These are phyloP conservation scores for Patella depressa DNA, from an alignment of 2,888 invertebrate species.

Conservation along the genomic window DNA sequence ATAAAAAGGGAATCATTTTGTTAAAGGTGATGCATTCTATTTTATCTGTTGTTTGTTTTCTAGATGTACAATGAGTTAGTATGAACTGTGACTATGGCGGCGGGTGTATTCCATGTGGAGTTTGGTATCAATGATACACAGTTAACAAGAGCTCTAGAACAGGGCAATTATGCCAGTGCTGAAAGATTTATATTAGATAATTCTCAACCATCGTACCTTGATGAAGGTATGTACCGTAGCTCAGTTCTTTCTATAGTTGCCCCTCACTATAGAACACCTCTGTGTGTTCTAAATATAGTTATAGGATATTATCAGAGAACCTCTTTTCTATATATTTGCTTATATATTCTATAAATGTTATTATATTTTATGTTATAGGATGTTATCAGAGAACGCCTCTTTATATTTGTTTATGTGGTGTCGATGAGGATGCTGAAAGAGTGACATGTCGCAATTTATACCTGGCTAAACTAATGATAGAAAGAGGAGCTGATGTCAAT, in stretches of 20 bases:
- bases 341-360: background rate
- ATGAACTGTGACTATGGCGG: conserved; percentile 44
- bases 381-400: conserved; percentile 66
- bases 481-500: conserved; percentile 64
- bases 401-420: conserved; percentile 63
- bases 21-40: no score
- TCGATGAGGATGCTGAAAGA: conserved; percentile 49
- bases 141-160: conserved; percentile 59
- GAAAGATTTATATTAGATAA: conserved; percentile 57
- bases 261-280: no score
- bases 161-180: conserved; percentile 51
- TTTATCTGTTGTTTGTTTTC: no score
- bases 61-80: no score
- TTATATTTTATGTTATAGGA: conserved; percentile 42
- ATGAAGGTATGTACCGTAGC: conserved; percentile 56
- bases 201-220: conserved; percentile 57
- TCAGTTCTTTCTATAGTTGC: background rate
- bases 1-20: no score
- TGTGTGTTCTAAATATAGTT: no score
- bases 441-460: conserved; percentile 57
- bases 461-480: conserved; percentile 59
- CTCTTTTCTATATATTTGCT: no score
- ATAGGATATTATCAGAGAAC: no score
- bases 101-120: conserved; percentile 64
- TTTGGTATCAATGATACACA: conserved; percentile 67